Evolutionary conservation across 1,140 invertebrate species (phyloP), one percentile per base, ranked within the genome.

Genomic region (Bombus huntii): DNA sequence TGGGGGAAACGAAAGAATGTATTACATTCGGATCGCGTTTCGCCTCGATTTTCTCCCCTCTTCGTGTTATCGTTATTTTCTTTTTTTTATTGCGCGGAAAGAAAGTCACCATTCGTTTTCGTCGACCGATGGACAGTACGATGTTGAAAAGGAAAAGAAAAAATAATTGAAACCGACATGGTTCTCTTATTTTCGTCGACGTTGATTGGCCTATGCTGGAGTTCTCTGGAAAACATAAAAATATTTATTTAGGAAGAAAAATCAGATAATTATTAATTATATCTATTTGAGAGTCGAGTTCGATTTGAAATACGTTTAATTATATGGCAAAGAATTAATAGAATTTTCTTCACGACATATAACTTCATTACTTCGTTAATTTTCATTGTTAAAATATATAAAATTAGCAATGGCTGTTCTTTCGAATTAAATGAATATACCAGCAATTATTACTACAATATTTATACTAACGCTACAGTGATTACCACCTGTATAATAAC

Each of bases 21-120:
- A 15, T 34, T 65, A 66, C 57, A 83, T 78, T 71, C 65, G 18
- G 83, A 70, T 57, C 88, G 87, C 70, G 83, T 88, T 88, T 88
- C 76, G 74, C 47, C 47, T 72, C 84, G 39, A 78, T 65, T 83
- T 80, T 81, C 65, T 78, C 53, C 57, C 37, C 34, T 87, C 42
- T 66, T 74, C 37, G 82, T 70, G 44, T 83, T 39, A 76, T 65
- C 53, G 37, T 74, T 71, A 31, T 87, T 71, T n/a, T 15, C 13
- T 18, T 65, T 31, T 34, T 18, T 75, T 42, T 22, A 28, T 22
- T 13, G 18, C 37, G 57, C 44, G 57, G 44, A 37, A 65, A 75
- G 57, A 39, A 89, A 89, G 57, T 86, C 79, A 42, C 25, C 42
- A 57, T 86, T 83, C 44, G 87, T 85, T 88, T 62, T 44, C 42